A percentile compares a stretch with the other conserved stretches of the same genome.
Evolutionary conservation across 2,888 invertebrate genomes (phyloP).

Genomic region (Neocrepidodera transversa): DNA sequence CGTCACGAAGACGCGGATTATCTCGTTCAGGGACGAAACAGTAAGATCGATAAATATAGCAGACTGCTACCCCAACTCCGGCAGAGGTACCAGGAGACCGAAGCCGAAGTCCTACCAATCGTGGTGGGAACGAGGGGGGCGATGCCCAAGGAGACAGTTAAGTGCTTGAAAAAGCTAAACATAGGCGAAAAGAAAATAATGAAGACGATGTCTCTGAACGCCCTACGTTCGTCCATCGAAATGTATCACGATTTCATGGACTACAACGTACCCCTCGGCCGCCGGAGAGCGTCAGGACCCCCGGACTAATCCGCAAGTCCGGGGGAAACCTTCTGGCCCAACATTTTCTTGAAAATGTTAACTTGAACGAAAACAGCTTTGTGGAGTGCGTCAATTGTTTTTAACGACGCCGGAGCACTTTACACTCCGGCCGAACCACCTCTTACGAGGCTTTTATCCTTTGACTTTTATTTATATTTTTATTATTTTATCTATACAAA

Average conservation of each 20-base stretch:
- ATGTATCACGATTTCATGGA: conserved; percentile 48
- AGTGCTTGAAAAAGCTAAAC: conserved; percentile 38
- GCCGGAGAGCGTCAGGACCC: background rate
- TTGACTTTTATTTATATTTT: background rate
- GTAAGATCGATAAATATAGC: conserved; percentile 46
- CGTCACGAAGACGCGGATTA: conserved; percentile 37
- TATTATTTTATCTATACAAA: background rate
- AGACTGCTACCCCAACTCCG: conserved; percentile 39
- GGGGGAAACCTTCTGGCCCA: background rate
- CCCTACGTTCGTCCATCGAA: conserved; percentile 46
- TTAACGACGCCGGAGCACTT: background rate
- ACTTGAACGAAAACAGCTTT: background rate
- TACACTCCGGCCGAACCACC: background rate
- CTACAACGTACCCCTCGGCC: conserved; percentile 40
- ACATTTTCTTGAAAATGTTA: background rate
- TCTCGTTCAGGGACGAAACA: conserved; percentile 10
- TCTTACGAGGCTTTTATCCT: background rate
- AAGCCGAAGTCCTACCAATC: conserved; percentile 46
- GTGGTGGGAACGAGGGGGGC: conserved; percentile 52
- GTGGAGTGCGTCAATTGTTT: background rate
- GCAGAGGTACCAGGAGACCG: background rate
- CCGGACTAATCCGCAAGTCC: too few species aligned
- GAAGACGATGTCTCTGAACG: conserved; percentile 46
- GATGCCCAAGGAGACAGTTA: conserved; percentile 46
- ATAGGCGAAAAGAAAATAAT: conserved; percentile 36